Percentiles rank a stretch among this genome's conserved stretches.
Conservation (phyloP, 2,113 vertebrate species). For the Oostethus manadensis region DNA sequence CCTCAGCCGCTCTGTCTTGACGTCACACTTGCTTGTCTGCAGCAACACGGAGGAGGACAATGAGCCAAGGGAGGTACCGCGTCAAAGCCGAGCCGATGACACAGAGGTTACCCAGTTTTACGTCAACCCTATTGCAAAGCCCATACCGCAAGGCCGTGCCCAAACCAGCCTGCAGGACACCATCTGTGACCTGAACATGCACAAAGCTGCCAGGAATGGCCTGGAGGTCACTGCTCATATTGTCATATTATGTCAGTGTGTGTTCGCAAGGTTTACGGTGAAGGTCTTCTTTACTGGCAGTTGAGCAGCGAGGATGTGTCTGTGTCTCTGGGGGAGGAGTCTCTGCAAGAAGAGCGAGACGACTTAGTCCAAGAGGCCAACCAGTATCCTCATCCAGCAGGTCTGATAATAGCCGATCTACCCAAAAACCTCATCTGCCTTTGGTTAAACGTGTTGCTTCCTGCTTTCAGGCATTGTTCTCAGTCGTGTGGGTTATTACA, state of each 20-base stretch:
- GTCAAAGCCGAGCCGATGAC: conserved; percentile 67
- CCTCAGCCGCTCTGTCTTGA: neutral
- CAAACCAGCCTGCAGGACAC: conserved; percentile 82
- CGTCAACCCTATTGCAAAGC: conserved; percentile 85
- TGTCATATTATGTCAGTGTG: neutral
- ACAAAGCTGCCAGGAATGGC: conserved; percentile 69
- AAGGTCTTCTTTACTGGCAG: conserved; percentile 9
- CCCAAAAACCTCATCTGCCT: neutral
- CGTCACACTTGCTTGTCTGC: neutral
- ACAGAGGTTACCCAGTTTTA: conserved; percentile 82
- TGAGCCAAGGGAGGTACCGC: conserved; percentile 61
- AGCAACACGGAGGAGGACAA: conserved; percentile 72
- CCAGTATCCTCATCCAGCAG: conserved; percentile 80
- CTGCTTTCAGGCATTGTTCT: conserved; percentile 80
- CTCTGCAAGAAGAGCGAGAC: conserved; percentile 82
- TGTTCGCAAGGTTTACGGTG: neutral
- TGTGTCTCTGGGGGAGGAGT: conserved; percentile 81
- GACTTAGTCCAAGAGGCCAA: conserved; percentile 65
- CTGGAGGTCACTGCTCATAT: conserved; percentile 71
- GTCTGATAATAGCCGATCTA: conserved; percentile 50
- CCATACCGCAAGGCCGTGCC: conserved; percentile 75
- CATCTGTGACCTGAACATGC: conserved; percentile 82
- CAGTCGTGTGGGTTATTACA: conserved; percentile 86
- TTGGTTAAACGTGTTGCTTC: neutral
- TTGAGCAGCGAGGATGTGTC: conserved; percentile 83